phyloP scores from a whole-genome alignment of 2,888 invertebrate species.

The Sphaeridia pumilis region DNA sequence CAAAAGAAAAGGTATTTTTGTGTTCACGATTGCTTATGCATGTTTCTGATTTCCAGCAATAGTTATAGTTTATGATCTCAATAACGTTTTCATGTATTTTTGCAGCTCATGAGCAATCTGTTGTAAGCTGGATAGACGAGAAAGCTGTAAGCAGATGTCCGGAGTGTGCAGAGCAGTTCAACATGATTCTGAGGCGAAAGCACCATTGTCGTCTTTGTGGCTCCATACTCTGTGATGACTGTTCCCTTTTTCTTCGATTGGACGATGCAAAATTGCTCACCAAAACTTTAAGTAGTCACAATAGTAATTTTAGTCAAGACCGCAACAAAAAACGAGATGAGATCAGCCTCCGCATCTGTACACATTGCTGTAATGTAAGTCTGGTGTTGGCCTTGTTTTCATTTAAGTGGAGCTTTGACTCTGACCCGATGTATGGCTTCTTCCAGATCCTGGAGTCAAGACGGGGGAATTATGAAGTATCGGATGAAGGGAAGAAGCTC shows the following conservation, averaged over 20 bases:
- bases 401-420: too few relatives aligned
- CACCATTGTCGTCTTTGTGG: conserved; percentile 96
- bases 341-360: conserved; percentile 6
- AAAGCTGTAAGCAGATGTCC: conserved; percentile 79
- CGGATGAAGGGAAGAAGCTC: conserved; percentile 19
- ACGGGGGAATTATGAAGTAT: conserved; percentile 9
- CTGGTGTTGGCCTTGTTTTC: not conserved
- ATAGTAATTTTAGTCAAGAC: conserved; percentile 11
- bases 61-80: not conserved
- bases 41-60: not conserved
- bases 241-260: conserved; percentile 72
- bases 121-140: conserved; percentile 90
- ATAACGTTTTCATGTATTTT: conserved; percentile 14
- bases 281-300: conserved; percentile 4
- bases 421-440: not conserved
- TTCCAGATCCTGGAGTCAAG: conserved; percentile 10
- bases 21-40: not conserved
- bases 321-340: conserved; percentile 3
- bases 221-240: conserved; percentile 81
- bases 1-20: conserved; percentile 11
- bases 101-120: conserved; percentile 50
- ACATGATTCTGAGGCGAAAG: conserved; percentile 65
- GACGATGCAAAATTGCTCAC: conserved; percentile 49
- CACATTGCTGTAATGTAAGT: conserved; percentile 11
- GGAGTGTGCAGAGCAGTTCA: conserved; percentile 78